Evolutionary conservation across 2,888 invertebrate genomes (phyloP), one percentile per base, ranked within the genome.

Genomic region (Andrena hattorfiana): DNA sequence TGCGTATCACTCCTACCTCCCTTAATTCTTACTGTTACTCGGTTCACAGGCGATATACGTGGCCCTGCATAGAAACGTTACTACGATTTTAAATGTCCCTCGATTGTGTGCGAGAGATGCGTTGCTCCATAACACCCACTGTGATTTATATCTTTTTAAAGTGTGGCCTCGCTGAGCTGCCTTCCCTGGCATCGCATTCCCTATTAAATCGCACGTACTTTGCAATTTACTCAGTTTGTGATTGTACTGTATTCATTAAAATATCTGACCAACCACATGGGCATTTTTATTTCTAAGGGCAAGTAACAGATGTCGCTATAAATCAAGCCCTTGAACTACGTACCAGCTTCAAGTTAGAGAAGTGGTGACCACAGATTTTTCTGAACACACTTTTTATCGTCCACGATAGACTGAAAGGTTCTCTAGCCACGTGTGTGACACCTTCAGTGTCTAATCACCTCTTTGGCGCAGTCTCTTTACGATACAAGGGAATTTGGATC

Each of bases 1-100:
- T 83, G 81, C 84, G 86, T 79, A 86, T 87, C 87, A 84, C 86
- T 86, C 85, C 89, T 84, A 80, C 84, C 86, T 63, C 81, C 83
- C 81, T 83, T 88, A 89, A 91, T 91, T 91, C 90, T 90, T 86
- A 89, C 82, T 82, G 83, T 84, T 80, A 84, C 83, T 83, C 83
- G 85, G 79, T 79, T 85, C 77, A 74, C 86, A 81, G 81, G 78
- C 89, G 77, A 80, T 72, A 77, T 72, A 83, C 69, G 62, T 67
- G 68, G 76, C 80, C 78, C 78, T 63, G 70, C 77, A 54, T 60
- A 70, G 78, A 73, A 42, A 70, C 76, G 74, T 85, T 76, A 73
- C 63, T 81, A 51, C 49, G 66, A 84, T 84, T 86, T 84, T 82
- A 76, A 86, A 86, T 77, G 83, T 70, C 59, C 73, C 8, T 30